Evolutionary conservation across 2,888 invertebrate genomes (phyloP), one percentile per base, ranked within the genome.

Genomic region (Eremobia ochroleuca): DNA sequence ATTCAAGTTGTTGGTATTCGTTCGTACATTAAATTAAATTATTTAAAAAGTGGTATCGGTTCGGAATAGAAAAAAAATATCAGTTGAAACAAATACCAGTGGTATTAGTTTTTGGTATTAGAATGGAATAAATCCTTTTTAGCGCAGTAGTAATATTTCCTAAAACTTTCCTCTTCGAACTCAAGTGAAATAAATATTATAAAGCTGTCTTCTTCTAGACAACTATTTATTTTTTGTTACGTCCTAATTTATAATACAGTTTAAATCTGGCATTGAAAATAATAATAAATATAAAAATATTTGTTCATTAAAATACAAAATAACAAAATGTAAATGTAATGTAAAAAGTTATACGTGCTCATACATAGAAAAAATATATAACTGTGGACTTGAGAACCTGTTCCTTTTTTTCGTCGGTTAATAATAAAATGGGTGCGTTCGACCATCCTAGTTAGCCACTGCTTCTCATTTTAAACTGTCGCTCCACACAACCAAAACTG

Each of bases 401-500:
- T 5, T 4, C 43, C 4, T 43, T 43, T 15, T 43, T 43, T 43
- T 15, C 43, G 15, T 43, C 43, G 43, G 43, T 43, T 46, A 61
- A 46, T 13, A 76, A 61, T 18, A 31, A 76, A 49, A 73, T 68
- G 11, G 11, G 0, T 37, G 2, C 21, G 31, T 43, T 25, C n/a
- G 15, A 70, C 37, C 3, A 37, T 58, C 3, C 15, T 21, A 34
- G 25, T 55, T 70, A 18, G 37, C 64, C 76, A 85, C 82, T 68
- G 62, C 71, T 76, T 85, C 58, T 81, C 62, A 71, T 67, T 52
- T 61, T 46, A 8, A 43, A 9, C 28, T 59, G 18, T 40, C 31
- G 37, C 49, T 37, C 61, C 15, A 49, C 21, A 25, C 28, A 79
- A 49, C 80, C 9, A 28, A 25, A 49, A 52, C 25, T 58, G 28